phyloP scores from a whole-genome alignment of 2,113 vertebrate species.

The Mugil cephalus region DNA sequence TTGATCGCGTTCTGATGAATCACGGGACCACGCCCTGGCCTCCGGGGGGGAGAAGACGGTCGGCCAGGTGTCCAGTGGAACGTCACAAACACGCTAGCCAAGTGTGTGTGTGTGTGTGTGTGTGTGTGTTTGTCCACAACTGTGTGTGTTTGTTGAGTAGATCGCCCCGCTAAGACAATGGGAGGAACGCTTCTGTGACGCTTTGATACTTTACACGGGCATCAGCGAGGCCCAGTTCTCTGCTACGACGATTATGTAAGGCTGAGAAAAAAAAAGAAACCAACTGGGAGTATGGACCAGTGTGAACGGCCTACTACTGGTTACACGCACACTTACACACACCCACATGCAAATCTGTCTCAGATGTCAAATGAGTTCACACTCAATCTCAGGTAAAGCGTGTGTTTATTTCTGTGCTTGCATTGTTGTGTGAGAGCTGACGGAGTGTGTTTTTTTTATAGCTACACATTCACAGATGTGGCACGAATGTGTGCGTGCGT shows the following conservation, averaged over 20 bases:
- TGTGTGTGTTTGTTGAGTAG: background rate
- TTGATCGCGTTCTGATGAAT: slow-evolving; percentile 65
- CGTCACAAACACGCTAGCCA: background rate
- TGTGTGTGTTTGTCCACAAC: background rate
- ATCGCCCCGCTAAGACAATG: background rate
- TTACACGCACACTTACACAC: background rate
- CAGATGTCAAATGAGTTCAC: slow-evolving; percentile 1
- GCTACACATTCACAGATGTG: slow-evolving; percentile 22
- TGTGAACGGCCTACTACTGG: background rate
- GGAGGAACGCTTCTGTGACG: background rate
- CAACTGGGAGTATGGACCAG: slow-evolving; percentile 6
- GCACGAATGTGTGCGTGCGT: slow-evolving; percentile 6
- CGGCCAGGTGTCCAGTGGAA: slow-evolving; percentile 48
- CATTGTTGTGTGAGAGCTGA: background rate
- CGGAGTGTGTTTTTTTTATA: slow-evolving; percentile 18
- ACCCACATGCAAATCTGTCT: slow-evolving; percentile 2
- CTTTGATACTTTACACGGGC: slow-evolving; percentile 7
- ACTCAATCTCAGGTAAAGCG: slow-evolving; percentile 1
- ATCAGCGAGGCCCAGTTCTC: background rate
- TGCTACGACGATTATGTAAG: background rate
- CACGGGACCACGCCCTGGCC: slow-evolving; percentile 53
- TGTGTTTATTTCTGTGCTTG: background rate
- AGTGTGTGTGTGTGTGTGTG: background rate
- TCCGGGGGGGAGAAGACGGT: slow-evolving; percentile 5
- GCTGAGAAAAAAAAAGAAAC: no score